phyloP scores from a whole-genome alignment of 2,888 invertebrate genomes.

The Orthosia incerta region DNA sequence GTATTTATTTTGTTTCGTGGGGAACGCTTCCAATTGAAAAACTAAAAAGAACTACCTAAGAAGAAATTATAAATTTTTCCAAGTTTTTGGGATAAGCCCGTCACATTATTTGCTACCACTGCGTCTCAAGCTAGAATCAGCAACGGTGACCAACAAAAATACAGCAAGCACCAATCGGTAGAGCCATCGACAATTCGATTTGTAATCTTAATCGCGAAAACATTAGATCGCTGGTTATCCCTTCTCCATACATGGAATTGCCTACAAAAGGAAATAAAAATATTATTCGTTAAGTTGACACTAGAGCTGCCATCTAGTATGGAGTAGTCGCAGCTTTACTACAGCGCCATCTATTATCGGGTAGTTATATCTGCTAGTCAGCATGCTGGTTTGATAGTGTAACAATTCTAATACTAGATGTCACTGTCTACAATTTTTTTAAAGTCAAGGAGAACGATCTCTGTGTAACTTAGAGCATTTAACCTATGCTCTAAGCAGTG shows the following conservation, averaged over 20 bases:
- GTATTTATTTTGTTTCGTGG: not conserved
- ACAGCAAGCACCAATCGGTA: too few species aligned
- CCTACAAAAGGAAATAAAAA: not conserved
- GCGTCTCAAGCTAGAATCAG: too few species aligned
- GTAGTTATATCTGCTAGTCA: not conserved
- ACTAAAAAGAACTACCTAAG: not conserved
- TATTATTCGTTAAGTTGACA: not conserved
- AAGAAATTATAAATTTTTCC: too few species aligned
- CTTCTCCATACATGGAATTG: not conserved
- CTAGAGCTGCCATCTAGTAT: slow-evolving; percentile 50
- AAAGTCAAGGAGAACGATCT: too few species aligned
- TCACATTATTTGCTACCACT: too few species aligned
- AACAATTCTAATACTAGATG: slow-evolving; percentile 17
- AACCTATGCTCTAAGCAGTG: too few species aligned
- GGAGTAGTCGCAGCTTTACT: slow-evolving; percentile 9
- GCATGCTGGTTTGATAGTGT: not conserved
- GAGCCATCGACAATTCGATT: too few species aligned
- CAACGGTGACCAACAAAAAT: too few species aligned
- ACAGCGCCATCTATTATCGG: slow-evolving; percentile 38
- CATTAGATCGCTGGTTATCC: not conserved
- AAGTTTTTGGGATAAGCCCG: too few species aligned
- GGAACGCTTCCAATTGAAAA: not conserved
- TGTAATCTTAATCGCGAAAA: too few species aligned
- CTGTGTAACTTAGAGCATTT: too few species aligned
- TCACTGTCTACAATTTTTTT: not conserved